These are phyloP conservation scores for Progne subis DNA, from an alignment of 2,113 vertebrate species.

Conservation along the genomic window DNA sequence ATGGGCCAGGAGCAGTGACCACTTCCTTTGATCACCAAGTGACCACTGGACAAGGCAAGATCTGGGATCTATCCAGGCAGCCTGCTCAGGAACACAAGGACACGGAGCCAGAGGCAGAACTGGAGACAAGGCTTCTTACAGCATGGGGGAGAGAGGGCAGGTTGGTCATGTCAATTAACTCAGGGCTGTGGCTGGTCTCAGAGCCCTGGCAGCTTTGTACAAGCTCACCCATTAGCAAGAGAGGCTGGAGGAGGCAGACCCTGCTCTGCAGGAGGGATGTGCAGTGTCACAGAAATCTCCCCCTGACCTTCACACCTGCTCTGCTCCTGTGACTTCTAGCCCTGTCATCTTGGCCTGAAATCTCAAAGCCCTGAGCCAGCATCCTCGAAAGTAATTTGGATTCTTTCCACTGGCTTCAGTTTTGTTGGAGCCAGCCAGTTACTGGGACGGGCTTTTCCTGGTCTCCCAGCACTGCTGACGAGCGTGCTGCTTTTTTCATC, in stretches of 20 bases:
- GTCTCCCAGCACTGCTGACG: background rate
- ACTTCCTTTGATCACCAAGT: background rate
- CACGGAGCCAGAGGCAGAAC: background rate
- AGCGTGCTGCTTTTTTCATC: background rate
- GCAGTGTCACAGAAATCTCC: background rate
- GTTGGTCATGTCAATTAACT: background rate
- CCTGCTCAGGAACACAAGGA: background rate
- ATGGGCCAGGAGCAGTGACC: background rate
- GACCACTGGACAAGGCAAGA: background rate
- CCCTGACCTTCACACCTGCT: constrained; percentile 5
- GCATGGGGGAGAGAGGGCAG: background rate
- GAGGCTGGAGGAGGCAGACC: background rate
- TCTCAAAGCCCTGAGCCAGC: background rate
- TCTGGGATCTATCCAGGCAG: background rate
- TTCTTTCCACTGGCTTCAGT: constrained; percentile 25
- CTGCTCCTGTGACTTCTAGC: background rate
- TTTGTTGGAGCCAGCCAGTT: background rate
- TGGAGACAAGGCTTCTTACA: background rate
- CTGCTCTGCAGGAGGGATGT: background rate
- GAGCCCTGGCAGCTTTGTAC: background rate
- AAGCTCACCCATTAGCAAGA: background rate
- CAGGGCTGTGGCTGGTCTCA: background rate
- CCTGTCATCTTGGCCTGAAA: background rate
- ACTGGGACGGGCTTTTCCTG: background rate
- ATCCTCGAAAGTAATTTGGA: constrained; percentile 37